Percentiles rank a stretch among this genome's conserved stretches.
These are phyloP conservation scores for Eristalis arbustorum DNA, from an alignment of 2,888 invertebrate species.

Conservation along the genomic window DNA sequence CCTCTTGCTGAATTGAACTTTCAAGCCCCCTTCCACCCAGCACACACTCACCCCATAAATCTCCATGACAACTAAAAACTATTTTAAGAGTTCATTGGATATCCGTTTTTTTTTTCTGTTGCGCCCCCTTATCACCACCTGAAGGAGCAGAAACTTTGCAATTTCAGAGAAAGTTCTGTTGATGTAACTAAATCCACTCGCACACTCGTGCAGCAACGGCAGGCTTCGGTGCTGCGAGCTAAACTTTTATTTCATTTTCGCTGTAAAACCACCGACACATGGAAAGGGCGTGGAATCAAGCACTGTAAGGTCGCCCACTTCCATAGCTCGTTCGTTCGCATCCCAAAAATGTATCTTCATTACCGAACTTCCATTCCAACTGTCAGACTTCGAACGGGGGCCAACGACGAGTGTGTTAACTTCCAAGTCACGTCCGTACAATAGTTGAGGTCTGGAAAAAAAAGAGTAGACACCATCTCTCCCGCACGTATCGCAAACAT, in stretches of 20 bases:
- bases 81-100: conserved; percentile 60
- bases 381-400: conserved; percentile 35
- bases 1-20: conserved; percentile 33
- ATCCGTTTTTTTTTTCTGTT: conserved; percentile 6
- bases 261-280: neutral
- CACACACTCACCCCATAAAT: conserved; percentile 40
- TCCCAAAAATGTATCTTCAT: conserved; percentile 58
- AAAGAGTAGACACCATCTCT: conserved; percentile 5
- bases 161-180: conserved; percentile 53
- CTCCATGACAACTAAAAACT: conserved; percentile 43
- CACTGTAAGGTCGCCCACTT: conserved; percentile 4
- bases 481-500: conserved; percentile 19
- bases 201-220: neutral
- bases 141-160: conserved; percentile 21
- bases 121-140: conserved; percentile 13
- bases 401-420: conserved; percentile 26
- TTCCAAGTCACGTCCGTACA: conserved; percentile 60
- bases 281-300: neutral
- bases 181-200: conserved; percentile 60
- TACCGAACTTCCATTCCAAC: conserved; percentile 50
- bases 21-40: neutral
- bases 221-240: neutral
- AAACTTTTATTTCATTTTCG: conserved; percentile 55
- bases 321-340: conserved; percentile 8
- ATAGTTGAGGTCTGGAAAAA: conserved; percentile 53